Evolutionary conservation across 2,113 vertebrate species (phyloP).

Genomic region (Calidris pugnax): DNA sequence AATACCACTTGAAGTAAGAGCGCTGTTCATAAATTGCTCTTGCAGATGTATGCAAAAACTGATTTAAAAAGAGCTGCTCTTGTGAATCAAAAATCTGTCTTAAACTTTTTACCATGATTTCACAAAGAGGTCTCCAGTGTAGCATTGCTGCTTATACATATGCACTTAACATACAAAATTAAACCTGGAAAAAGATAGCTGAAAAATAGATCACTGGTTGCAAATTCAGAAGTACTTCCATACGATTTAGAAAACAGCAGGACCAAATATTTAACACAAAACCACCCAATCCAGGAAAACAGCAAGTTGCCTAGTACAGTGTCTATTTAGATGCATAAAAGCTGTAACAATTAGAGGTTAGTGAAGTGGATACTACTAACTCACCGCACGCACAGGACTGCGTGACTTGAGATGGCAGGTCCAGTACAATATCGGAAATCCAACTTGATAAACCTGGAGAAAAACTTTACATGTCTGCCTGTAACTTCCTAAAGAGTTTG

Average conservation of each 20-base stretch:
- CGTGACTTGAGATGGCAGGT: background rate
- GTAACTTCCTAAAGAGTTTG: background rate
- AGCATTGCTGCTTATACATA: background rate
- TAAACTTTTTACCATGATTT: background rate
- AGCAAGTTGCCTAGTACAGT: no score
- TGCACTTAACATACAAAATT: background rate
- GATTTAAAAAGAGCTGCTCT: background rate
- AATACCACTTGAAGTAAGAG: background rate
- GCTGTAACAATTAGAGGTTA: background rate
- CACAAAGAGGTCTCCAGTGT: background rate
- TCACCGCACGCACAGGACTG: background rate
- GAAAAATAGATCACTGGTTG: background rate
- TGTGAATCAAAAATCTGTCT: background rate
- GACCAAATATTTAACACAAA: background rate
- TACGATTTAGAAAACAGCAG: background rate
- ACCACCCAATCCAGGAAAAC: background rate
- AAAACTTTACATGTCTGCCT: constrained; percentile 13
- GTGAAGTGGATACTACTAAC: background rate
- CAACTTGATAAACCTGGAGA: background rate
- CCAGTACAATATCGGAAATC: background rate
- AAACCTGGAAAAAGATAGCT: background rate
- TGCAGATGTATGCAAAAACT: constrained; percentile 1
- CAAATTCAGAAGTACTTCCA: background rate
- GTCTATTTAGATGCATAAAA: background rate
- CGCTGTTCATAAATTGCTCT: background rate